Percentiles rank a stretch among this genome's conserved stretches.
Evolutionary conservation across 1,140 invertebrate species (phyloP).

Genomic region (Papilio helenus): DNA sequence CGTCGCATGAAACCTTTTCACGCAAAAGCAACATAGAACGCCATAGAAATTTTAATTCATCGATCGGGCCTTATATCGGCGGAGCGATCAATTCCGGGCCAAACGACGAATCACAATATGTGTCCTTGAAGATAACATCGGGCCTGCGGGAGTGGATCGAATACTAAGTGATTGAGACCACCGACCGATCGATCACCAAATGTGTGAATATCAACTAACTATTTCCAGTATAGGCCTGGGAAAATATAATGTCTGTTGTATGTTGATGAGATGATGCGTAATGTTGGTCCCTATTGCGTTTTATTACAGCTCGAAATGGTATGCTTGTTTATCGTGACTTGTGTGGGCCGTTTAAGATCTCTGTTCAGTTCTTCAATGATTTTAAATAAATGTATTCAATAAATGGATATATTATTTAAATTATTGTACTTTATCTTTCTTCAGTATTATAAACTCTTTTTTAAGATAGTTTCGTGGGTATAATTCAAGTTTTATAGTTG

Average conservation of each 20-base stretch:
- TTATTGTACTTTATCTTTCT: conserved; percentile 5
- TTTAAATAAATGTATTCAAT: conserved; percentile 18
- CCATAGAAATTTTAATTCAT: conserved; percentile 68
- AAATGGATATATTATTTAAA: conserved; percentile 23
- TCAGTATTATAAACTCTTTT: background rate
- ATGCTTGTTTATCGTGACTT: conserved; percentile 1
- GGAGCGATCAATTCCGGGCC: conserved; percentile 70
- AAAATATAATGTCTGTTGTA: conserved; percentile 34
- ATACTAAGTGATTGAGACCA: conserved; percentile 73
- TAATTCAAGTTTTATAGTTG: background rate
- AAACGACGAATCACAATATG: conserved; percentile 69
- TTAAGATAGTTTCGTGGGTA: background rate
- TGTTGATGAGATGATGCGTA: conserved; percentile 1
- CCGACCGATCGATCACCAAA: conserved; percentile 60
- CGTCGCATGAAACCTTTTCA: conserved; percentile 53
- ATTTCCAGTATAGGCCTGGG: conserved; percentile 41
- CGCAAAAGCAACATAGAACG: conserved; percentile 48
- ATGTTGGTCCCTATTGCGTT: conserved; percentile 7
- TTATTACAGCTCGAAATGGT: background rate
- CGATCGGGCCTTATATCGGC: conserved; percentile 63
- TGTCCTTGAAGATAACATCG: conserved; percentile 77
- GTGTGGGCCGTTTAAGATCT: conserved; percentile 24
- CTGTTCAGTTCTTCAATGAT: conserved; percentile 1
- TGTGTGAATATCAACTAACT: conserved; percentile 45
- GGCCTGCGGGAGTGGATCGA: conserved; percentile 58